A percentile compares a stretch with the other conserved stretches of the same genome.
phyloP scores from a whole-genome alignment of 2,113 vertebrate species.

The Promerops cafer region DNA sequence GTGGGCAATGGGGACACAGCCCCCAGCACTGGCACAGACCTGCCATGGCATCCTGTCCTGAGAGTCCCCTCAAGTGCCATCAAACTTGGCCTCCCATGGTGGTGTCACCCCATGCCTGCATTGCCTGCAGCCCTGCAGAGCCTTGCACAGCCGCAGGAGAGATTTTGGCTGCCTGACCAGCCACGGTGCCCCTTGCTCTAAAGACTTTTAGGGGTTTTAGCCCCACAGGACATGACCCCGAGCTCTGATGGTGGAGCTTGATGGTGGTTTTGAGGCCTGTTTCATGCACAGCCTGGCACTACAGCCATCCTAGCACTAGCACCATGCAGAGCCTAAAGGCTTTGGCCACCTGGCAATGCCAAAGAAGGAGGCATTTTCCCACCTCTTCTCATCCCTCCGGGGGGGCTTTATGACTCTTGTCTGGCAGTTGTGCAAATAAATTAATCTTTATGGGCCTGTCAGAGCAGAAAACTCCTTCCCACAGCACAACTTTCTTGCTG shows the following conservation, averaged over 20 bases:
- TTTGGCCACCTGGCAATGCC: neutral
- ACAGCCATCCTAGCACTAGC: neutral
- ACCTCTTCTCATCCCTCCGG: neutral
- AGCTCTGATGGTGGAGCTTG: neutral
- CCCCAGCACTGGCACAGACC: neutral
- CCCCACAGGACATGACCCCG: fast-evolving
- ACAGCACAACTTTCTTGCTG: neutral
- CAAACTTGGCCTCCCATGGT: neutral
- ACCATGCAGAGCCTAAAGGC: neutral
- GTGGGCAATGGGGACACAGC: fast-evolving
- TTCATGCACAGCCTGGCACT: neutral
- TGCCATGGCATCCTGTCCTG: neutral
- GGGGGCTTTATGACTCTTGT: neutral
- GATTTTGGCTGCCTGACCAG: neutral
- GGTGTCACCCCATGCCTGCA: fast-evolving
- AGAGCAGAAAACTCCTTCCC: neutral
- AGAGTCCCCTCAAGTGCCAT: neutral
- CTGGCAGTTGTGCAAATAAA: neutral
- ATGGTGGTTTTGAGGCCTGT: neutral
- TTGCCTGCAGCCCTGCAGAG: neutral
- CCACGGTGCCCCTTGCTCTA: neutral
- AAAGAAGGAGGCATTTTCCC: neutral
- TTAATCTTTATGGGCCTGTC: neutral
- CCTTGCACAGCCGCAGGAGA: neutral
- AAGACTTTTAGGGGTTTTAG: neutral